A percentile compares a stretch with the other conserved stretches of the same genome.
These are phyloP conservation scores for Archivesica marissinica DNA, from an alignment of 1,140 invertebrate species.

Conservation along the genomic window DNA sequence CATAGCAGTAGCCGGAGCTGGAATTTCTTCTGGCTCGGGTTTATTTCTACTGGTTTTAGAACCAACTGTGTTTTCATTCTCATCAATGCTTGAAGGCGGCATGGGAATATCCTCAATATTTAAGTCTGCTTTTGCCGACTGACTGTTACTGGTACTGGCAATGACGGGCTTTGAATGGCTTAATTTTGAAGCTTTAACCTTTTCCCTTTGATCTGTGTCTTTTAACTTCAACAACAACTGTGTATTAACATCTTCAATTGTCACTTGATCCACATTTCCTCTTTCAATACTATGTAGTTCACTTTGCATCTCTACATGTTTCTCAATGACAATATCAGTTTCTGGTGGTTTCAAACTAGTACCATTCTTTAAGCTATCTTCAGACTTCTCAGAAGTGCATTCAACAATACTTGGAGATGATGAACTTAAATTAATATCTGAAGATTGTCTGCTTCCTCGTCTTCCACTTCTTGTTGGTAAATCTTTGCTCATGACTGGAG, in stretches of 20 bases:
- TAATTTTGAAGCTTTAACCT: not conserved
- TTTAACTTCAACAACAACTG: not conserved
- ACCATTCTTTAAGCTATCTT: not conserved
- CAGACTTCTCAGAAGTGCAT: not conserved
- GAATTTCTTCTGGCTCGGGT: not conserved
- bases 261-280: not conserved
- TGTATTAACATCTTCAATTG: not conserved
- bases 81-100: conserved; percentile 20
- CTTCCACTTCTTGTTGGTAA: conserved; percentile 21
- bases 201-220: not conserved
- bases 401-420: not conserved
- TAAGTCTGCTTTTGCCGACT: not conserved
- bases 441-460: not conserved
- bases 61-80: conserved; percentile 35
- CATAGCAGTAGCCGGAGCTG: not conserved
- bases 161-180: not conserved
- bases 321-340: too few relatives aligned
- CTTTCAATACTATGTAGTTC: not conserved
- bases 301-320: not conserved
- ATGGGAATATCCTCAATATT: conserved; percentile 20
- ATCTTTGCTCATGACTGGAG: conserved; percentile 52
- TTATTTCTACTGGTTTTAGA: not conserved
- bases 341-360: not conserved
- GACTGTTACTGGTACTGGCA: not conserved
- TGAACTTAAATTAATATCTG: not conserved